Evolutionary conservation across 2,888 invertebrate genomes (phyloP).

Genomic region (Oxystoma pomonae): DNA sequence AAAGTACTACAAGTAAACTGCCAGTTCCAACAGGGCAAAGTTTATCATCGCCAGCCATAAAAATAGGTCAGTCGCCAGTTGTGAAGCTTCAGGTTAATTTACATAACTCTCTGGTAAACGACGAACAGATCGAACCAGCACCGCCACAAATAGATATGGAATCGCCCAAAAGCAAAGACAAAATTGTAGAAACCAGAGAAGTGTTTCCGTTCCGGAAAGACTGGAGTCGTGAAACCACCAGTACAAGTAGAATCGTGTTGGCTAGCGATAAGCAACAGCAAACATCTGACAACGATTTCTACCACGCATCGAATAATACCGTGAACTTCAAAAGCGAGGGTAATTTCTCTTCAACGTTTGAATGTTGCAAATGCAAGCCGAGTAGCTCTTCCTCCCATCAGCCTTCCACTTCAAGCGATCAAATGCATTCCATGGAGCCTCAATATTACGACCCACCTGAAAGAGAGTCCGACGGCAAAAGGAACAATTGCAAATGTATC

Average conservation of each 20-base stretch:
- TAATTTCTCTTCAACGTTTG: background rate
- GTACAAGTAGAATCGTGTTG: constrained; percentile 12
- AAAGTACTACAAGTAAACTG: background rate
- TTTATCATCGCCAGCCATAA: background rate
- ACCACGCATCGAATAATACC: constrained; percentile 5
- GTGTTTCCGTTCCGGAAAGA: constrained; percentile 15
- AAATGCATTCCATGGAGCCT: constrained; percentile 1
- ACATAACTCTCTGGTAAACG: constrained; percentile 16
- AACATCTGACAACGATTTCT: constrained; percentile 25
- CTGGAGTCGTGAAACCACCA: constrained; percentile 1
- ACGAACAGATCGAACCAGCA: background rate
- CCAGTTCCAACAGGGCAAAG: background rate
- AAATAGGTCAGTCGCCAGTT: constrained; percentile 7
- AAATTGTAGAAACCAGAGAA: constrained; percentile 20
- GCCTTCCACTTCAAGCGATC: background rate
- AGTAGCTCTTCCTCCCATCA: background rate
- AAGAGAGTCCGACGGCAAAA: constrained; percentile 3
- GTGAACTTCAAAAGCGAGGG: background rate
- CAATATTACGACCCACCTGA: constrained; percentile 16
- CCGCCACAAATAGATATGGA: constrained; percentile 3
- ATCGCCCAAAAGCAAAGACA: constrained; percentile 18
- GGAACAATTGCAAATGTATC: constrained; percentile 9
- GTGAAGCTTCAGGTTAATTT: constrained; percentile 19
- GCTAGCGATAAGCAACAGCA: constrained; percentile 24
- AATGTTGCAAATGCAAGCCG: background rate